Conservation (phyloP, 2,113 vertebrate genomes). For the Prinia subflava region DNA sequence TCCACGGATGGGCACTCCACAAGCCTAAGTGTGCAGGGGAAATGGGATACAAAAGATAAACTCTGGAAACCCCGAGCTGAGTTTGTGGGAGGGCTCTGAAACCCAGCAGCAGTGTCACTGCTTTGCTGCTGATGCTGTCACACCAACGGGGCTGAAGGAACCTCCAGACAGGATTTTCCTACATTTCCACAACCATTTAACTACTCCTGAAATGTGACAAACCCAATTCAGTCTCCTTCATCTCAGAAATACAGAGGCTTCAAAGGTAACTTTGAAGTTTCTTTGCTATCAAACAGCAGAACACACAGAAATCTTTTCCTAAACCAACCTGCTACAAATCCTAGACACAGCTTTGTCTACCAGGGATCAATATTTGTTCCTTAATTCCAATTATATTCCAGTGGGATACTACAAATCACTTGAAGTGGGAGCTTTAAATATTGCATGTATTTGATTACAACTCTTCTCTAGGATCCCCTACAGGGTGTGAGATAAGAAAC, state of each 20-base stretch:
- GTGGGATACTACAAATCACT: neutral
- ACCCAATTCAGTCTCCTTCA: neutral
- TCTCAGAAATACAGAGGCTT: neutral
- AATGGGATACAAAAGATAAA: neutral
- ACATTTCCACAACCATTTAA: neutral
- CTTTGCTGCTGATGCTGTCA: neutral
- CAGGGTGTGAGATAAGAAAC: neutral
- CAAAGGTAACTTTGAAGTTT: slow-evolving; percentile 16
- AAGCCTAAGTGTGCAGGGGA: neutral
- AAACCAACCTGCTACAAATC: neutral
- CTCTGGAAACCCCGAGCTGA: neutral
- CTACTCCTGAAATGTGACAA: neutral
- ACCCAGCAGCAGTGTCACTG: neutral
- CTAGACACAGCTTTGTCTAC: neutral
- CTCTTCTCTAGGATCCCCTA: neutral
- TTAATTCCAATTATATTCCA: neutral
- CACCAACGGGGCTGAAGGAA: neutral
- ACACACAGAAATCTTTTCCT: neutral
- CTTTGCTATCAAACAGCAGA: neutral
- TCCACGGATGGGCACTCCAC: neutral
- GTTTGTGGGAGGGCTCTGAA: neutral
- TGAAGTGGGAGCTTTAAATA: neutral
- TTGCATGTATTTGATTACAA: neutral
- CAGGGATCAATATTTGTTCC: neutral
- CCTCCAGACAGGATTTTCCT: neutral